Evolutionary conservation across 2,888 invertebrate genomes (phyloP), one percentile per base, ranked within the genome.

Genomic region (Acheta domesticus): DNA sequence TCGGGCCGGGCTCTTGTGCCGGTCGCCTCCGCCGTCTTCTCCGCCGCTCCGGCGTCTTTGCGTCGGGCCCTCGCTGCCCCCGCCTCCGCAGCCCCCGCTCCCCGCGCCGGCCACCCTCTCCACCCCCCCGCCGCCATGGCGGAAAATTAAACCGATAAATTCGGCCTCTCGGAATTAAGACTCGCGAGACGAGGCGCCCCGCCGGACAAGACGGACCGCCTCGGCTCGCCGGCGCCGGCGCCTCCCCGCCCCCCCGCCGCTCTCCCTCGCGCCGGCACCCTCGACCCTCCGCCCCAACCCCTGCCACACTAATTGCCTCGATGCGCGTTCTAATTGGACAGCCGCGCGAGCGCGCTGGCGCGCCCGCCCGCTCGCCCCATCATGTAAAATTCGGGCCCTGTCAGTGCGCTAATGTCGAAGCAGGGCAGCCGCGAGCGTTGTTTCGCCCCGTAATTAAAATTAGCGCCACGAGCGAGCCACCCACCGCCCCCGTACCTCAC

Each of bases 91-190:
- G n/a, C n/a, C n/a, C 16, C 14, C 62, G 62, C 62, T 50, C 62
- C 62, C 14, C 62, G 19, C 62, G 12, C 19, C 62, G 23, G 23
- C 23, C 19, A 16, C 62, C 19, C 62, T 2, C 62, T 5, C 62
- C 62, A 0, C n/a, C 16, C n/a, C n/a, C 62, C 62, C 62, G 62
- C 14, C 62, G 12, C 62, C 62, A 11, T 62, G n/a, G 62, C 62
- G 62, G 62, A 62, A 62, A 62, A 62, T 62, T 62, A 62, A 62
- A 62, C 62, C 62, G 62, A 62, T 62, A 62, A 62, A 62, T 62
- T 62, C 62, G 62, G 62, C 62, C 62, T 19, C 62, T 62, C 62
- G 16, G 62, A 62, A 62, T 62, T 62, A 62, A 62, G 62, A 62
- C 62, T n/a, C n/a, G 62, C 62, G 62, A 62, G 62, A 62, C 62